Conservation (phyloP, 37 sponge, comb jelly and placozoan species). For the Bolinopsis microptera region DNA sequence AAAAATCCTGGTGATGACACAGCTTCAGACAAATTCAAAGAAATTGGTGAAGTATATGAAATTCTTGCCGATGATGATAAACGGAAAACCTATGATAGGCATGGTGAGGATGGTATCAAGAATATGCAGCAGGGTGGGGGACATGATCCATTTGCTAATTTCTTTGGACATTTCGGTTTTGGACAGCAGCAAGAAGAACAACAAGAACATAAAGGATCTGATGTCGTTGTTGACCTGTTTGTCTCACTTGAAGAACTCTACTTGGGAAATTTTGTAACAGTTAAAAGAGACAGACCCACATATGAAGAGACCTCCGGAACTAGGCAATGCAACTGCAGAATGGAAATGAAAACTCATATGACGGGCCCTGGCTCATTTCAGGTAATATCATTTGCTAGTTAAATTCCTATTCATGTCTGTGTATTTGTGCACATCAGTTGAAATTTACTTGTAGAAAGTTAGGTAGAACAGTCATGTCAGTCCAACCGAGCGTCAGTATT, state of each 20-base stretch:
- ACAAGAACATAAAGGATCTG: slow-evolving; percentile 6
- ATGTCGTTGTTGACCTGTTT: slow-evolving; percentile 40
- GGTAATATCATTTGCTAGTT: slow-evolving; percentile 55
- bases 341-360: slow-evolving; percentile 92
- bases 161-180: slow-evolving; percentile 65
- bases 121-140: slow-evolving; percentile 58
- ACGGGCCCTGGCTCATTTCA: slow-evolving; percentile 93
- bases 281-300: slow-evolving; percentile 83
- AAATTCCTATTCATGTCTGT: too few relatives aligned
- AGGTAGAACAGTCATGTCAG: too few relatives aligned
- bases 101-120: slow-evolving; percentile 88
- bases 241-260: slow-evolving; percentile 47
- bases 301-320: slow-evolving; percentile 83
- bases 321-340: slow-evolving; percentile 91
- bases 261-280: slow-evolving; percentile 65
- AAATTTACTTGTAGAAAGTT: too few relatives aligned
- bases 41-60: slow-evolving; percentile 93
- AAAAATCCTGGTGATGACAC: slow-evolving; percentile 87
- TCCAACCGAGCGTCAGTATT: too few relatives aligned
- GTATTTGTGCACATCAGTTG: too few relatives aligned
- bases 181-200: slow-evolving; percentile 38
- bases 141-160: slow-evolving; percentile 58
- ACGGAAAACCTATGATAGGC: slow-evolving; percentile 81
- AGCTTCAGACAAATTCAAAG: slow-evolving; percentile 83
- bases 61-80: slow-evolving; percentile 86